Percentiles rank a stretch among this genome's conserved stretches.
These are phyloP conservation scores for Umimayanthus kanabou DNA, from an alignment of 92 coral and sea anemone genomes.

Conservation along the genomic window DNA sequence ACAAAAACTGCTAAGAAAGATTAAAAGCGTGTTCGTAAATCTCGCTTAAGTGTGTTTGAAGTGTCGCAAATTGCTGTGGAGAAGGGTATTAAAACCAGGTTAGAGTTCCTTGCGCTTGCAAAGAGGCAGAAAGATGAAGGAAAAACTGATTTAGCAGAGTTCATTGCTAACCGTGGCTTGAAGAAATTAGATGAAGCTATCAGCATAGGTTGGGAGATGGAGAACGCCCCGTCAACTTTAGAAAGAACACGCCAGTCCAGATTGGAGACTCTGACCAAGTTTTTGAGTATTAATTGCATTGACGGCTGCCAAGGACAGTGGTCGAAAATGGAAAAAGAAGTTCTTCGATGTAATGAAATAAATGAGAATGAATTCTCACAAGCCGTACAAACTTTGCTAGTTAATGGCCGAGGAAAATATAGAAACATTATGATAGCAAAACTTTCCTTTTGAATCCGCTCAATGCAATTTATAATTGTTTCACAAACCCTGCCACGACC, in stretches of 20 bases:
- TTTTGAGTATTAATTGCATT: constrained; percentile 24
- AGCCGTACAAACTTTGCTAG: constrained; percentile 40
- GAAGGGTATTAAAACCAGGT: constrained; percentile 43
- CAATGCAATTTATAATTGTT: constrained; percentile 38
- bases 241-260: constrained; percentile 42
- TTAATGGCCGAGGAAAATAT: constrained; percentile 43
- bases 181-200: constrained; percentile 46
- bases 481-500: constrained; percentile 49
- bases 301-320: constrained; percentile 46
- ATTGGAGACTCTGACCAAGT: constrained; percentile 26
- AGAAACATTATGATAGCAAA: constrained; percentile 36
- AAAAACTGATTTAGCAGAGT: constrained; percentile 53
- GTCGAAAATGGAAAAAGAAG: constrained; percentile 47
- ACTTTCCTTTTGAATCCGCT: constrained; percentile 32
- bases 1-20: background rate
- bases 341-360: constrained; percentile 30
- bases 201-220: constrained; percentile 55
- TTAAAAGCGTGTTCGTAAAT: constrained; percentile 12
- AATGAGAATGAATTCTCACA: constrained; percentile 17
- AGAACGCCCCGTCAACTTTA: constrained; percentile 34
- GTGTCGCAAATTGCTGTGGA: constrained; percentile 53
- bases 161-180: constrained; percentile 51
- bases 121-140: constrained; percentile 48
- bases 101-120: constrained; percentile 41
- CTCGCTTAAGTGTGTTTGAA: constrained; percentile 40